Evolutionary conservation across 2,113 vertebrate genomes (phyloP), one percentile per base, ranked within the genome.

Genomic region (Setophaga kirtlandii): DNA sequence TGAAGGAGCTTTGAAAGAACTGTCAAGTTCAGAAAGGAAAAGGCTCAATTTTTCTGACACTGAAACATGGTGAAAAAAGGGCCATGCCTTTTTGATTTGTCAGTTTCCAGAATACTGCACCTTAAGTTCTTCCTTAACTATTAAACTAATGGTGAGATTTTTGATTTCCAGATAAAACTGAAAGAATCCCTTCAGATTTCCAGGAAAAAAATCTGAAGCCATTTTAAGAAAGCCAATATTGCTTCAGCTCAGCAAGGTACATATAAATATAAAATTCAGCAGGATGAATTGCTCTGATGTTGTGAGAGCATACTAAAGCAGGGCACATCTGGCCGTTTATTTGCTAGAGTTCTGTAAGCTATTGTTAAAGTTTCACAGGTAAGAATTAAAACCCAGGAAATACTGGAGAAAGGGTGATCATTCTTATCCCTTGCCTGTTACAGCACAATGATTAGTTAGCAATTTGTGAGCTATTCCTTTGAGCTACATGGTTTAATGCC

Each of bases 1-100:
- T 87, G 75, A 97, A 97, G 58, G 59, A 84, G n/a, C 15, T 93
- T 92, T 77, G 55, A 95, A 96, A 95, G 88, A 89, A 37, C 30
- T 68, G 35, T 77, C 55, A 93, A 60, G 62, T 50, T 89, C 49
- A 73, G 41, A 83, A 94, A 73, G 46, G 50, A 89, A 93, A 77
- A 56, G 16, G 18, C 15, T 41, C 59, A 37, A 31, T 63, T 95
- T 96, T 91, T 75, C 28, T 84, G 49, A 68, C 33, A 87, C 28
- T 33, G n/a, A 83, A 84, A 53, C 84, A 42, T 5, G 1, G 5
- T 33, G 52, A 52, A 81, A 77, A 50, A 68, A 11, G 8, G 13
- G 21, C 20, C 21, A 23, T 70, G 19, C 25, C 10, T 53, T 90
- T 68, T 64, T 82, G 33, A 46, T 53, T 90, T n/a, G 4, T 8